phyloP scores from a whole-genome alignment of 2,113 vertebrate genomes.

The Bombycilla garrulus region DNA sequence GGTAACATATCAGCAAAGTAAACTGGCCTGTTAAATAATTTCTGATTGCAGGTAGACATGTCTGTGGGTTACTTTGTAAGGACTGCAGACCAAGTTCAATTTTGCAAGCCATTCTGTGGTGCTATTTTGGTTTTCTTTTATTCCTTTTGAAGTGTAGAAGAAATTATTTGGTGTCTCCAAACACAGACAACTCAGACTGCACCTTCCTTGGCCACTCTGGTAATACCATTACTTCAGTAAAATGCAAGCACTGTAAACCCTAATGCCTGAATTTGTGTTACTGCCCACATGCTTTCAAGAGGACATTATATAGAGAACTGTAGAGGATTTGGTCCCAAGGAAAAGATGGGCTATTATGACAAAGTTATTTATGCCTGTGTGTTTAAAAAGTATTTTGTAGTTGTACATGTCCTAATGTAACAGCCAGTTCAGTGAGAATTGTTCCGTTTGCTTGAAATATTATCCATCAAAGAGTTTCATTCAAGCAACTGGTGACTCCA shows the following conservation, averaged over 20 bases:
- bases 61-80: not conserved
- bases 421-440: not conserved
- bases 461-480: not conserved
- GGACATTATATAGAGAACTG: accelerated
- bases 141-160: not conserved
- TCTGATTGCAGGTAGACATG: not conserved
- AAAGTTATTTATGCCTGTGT: not conserved
- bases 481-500: not conserved
- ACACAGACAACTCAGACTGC: not conserved
- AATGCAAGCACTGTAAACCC: not conserved
- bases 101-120: not conserved
- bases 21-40: not conserved
- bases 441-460: not conserved
- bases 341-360: not conserved
- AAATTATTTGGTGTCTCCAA: not conserved
- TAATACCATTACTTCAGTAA: not conserved
- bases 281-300: not conserved
- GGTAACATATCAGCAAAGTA: not conserved
- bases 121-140: not conserved
- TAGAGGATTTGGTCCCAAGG: not conserved
- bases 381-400: not conserved
- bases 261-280: not conserved
- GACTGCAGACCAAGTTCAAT: not conserved
- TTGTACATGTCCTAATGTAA: not conserved
- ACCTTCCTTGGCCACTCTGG: not conserved